Percentiles rank a stretch among this genome's conserved stretches.
Evolutionary conservation across 1,140 invertebrate species (phyloP).

Genomic region (Paralvinella palmiformis): DNA sequence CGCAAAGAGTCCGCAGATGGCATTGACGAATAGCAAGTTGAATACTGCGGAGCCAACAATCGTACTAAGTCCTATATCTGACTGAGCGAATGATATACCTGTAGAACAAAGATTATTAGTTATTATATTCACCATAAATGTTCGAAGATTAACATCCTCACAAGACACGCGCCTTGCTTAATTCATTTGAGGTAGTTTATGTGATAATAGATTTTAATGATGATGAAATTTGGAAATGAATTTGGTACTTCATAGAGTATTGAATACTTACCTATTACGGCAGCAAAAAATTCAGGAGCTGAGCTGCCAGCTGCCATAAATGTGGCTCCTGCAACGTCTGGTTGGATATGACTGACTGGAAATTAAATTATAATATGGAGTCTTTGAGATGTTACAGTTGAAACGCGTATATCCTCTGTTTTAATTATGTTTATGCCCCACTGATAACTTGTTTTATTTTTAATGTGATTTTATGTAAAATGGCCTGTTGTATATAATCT

Average conservation of each 20-base stretch:
- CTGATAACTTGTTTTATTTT: not conserved
- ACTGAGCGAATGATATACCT: not conserved
- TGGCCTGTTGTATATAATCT: not conserved
- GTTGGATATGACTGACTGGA: conserved; percentile 37
- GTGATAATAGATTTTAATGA: too few species aligned
- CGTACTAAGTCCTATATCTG: conserved; percentile 58
- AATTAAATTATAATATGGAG: not conserved
- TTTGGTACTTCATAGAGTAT: too few species aligned
- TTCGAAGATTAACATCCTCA: too few species aligned
- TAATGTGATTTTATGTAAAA: not conserved
- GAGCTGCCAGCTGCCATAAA: conserved; percentile 71
- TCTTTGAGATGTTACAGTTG: not conserved
- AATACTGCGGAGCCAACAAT: conserved; percentile 83
- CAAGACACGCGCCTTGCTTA: too few species aligned
- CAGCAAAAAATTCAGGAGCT: conserved; percentile 87
- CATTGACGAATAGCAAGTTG: conserved; percentile 78
- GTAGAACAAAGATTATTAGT: not conserved
- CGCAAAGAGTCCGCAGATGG: conserved; percentile 73
- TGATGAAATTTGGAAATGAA: too few species aligned
- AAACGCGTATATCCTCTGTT: not conserved
- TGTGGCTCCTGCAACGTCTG: conserved; percentile 53
- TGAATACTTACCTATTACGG: conserved; percentile 68
- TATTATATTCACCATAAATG: too few species aligned
- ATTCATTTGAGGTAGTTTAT: too few species aligned
- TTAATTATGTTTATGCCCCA: not conserved